phyloP scores from a whole-genome alignment of 2,113 vertebrate species.

The Erinaceus europaeus region DNA sequence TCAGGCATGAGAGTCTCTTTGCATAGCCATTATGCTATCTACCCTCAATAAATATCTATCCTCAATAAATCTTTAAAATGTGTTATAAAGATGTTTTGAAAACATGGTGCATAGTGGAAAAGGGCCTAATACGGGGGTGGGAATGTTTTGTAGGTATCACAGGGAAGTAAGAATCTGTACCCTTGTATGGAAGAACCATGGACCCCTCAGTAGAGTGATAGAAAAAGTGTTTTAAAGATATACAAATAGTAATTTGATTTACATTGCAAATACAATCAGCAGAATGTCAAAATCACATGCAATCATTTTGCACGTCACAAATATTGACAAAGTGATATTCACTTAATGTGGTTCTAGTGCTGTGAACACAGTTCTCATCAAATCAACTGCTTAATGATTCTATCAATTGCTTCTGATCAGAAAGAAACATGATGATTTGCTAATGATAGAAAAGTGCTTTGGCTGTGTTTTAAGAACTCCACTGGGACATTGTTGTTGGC shows the following conservation, averaged over 20 bases:
- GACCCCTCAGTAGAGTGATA: no score
- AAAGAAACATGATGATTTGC: slow-evolving; percentile 2
- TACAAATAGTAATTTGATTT: slow-evolving; percentile 21
- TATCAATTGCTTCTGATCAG: slow-evolving; percentile 34
- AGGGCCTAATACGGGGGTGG: no score
- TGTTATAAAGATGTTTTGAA: no score
- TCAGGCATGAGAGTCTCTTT: no score
- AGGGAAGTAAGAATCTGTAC: no score
- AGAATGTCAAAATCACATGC: neutral
- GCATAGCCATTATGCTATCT: neutral
- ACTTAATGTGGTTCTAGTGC: neutral
- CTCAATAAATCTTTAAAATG: slow-evolving; percentile 4
- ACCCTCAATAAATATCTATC: slow-evolving; percentile 1
- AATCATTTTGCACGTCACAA: slow-evolving; percentile 10
- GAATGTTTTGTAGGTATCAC: no score
- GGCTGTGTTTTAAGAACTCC: slow-evolving; percentile 11
- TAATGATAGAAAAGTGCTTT: neutral
- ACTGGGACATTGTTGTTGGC: slow-evolving; percentile 17
- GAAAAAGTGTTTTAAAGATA: slow-evolving; percentile 30
- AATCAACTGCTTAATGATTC: slow-evolving; percentile 34
- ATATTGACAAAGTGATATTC: slow-evolving; percentile 14
- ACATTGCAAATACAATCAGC: slow-evolving; percentile 2
- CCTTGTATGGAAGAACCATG: no score
- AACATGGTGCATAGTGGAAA: no score
- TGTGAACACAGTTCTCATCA: slow-evolving; percentile 31